Conservation (phyloP, 2,888 invertebrate genomes). For the Tetrapedia diversipes region DNA sequence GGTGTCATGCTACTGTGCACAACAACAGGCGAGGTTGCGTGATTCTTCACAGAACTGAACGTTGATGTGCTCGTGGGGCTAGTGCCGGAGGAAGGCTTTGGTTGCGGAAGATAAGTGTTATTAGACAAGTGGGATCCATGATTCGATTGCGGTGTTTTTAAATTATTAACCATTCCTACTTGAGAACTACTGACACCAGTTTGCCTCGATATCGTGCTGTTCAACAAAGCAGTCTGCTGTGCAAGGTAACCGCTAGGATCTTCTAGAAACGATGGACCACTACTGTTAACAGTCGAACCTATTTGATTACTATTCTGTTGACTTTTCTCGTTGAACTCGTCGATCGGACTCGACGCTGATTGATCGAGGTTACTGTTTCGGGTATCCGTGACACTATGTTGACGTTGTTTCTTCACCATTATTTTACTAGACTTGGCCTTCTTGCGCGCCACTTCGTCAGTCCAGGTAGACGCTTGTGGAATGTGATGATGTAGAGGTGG, state of each 20-base stretch:
- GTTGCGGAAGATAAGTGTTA: constrained; percentile 78
- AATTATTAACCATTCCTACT: constrained; percentile 69
- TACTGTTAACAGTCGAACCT: constrained; percentile 73
- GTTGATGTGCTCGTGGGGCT: constrained; percentile 77
- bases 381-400: constrained; percentile 67
- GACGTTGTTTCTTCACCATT: constrained; percentile 80
- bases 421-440: constrained; percentile 85
- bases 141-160: constrained; percentile 66
- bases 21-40: constrained; percentile 79
- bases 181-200: constrained; percentile 82
- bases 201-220: constrained; percentile 91
- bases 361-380: constrained; percentile 72
- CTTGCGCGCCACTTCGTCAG: constrained; percentile 85
- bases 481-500: constrained; percentile 89
- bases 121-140: constrained; percentile 59
- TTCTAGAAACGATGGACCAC: constrained; percentile 92
- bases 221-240: constrained; percentile 93
- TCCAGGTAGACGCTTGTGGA: constrained; percentile 85
- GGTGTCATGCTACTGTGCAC: constrained; percentile 81
- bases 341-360: constrained; percentile 72
- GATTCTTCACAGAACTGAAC: constrained; percentile 76
- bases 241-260: constrained; percentile 96
- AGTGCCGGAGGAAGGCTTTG: constrained; percentile 78
- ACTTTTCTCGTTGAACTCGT: constrained; percentile 77
- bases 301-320: constrained; percentile 71